Conservation (phyloP, 2,797 vertebrate species). For the Paedocypris micromegethes region DNA sequence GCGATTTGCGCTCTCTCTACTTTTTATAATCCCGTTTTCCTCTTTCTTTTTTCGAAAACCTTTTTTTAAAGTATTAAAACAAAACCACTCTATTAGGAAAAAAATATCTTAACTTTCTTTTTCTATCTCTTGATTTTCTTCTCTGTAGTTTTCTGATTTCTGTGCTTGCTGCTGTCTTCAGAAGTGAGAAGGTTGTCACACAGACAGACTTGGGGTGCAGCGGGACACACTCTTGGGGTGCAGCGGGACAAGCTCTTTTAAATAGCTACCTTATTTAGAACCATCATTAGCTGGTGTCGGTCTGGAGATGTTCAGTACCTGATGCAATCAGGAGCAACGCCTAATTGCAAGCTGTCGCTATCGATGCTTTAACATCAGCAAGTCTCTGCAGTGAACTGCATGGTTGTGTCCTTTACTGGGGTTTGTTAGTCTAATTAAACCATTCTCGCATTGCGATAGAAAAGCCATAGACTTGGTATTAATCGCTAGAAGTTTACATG, state of each 20-base stretch:
- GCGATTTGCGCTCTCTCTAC: background rate
- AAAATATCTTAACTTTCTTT: too few relatives aligned
- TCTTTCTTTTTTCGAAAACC: too few relatives aligned
- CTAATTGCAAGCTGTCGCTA: conserved; percentile 45
- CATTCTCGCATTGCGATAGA: too few relatives aligned
- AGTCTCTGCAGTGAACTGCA: conserved; percentile 36
- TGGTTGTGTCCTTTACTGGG: conserved; percentile 3
- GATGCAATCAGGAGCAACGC: conserved; percentile 53
- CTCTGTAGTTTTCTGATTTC: conserved; percentile 19
- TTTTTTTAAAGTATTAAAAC: conserved; percentile 7
- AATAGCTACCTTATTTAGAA: conserved; percentile 48
- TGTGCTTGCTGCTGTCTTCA: conserved; percentile 26
- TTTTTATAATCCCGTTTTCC: too few relatives aligned
- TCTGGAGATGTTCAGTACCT: conserved; percentile 47
- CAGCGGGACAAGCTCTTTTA: conserved; percentile 24
- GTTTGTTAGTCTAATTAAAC: background rate
- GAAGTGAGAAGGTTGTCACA: conserved; percentile 35
- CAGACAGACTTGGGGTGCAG: conserved; percentile 30
- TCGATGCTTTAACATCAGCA: conserved; percentile 16
- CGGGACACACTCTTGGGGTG: conserved; percentile 36
- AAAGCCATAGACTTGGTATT: too few relatives aligned
- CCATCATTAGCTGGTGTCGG: conserved; percentile 43
- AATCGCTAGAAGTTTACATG: too few relatives aligned
- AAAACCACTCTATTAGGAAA: background rate
- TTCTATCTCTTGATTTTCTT: background rate